These are phyloP conservation scores for Psittacara wagleri DNA, from an alignment of 2,113 vertebrate genomes.

Conservation along the genomic window DNA sequence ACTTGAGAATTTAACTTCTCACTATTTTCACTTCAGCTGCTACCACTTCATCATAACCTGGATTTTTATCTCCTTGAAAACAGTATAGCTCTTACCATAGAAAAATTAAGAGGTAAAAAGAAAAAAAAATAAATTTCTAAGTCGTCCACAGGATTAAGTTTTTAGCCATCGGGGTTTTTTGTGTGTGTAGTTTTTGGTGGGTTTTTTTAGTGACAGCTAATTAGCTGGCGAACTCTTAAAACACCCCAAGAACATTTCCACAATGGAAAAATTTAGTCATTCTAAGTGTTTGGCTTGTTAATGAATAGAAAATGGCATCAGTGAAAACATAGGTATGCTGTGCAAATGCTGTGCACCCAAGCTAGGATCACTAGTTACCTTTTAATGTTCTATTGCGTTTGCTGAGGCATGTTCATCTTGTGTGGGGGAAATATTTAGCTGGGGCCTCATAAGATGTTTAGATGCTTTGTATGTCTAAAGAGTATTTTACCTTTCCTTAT, in stretches of 20 bases:
- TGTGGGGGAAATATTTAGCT: not conserved
- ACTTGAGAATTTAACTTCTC: not conserved
- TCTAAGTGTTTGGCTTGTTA: not conserved
- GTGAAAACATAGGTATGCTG: not conserved
- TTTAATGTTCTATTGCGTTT: not conserved
- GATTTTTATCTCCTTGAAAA: not conserved
- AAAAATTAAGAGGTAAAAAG: not conserved
- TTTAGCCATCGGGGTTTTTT: not conserved
- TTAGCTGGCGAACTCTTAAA: not conserved
- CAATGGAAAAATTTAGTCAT: not conserved
- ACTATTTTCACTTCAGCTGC: not conserved
- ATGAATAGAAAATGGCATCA: not conserved
- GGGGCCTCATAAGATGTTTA: not conserved
- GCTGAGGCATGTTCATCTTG: not conserved
- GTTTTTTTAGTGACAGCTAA: not conserved
- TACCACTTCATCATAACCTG: not conserved
- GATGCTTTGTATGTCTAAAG: not conserved
- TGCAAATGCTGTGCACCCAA: accelerated
- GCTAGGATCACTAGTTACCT: not conserved
- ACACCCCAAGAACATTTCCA: not conserved
- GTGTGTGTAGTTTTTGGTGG: not conserved
- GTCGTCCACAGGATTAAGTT: not conserved
- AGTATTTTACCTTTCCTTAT: not conserved
- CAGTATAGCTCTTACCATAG: not conserved
- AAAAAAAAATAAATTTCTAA: not conserved